phyloP scores from a whole-genome alignment of 1,140 invertebrate genomes.

The Augochlora pura region DNA sequence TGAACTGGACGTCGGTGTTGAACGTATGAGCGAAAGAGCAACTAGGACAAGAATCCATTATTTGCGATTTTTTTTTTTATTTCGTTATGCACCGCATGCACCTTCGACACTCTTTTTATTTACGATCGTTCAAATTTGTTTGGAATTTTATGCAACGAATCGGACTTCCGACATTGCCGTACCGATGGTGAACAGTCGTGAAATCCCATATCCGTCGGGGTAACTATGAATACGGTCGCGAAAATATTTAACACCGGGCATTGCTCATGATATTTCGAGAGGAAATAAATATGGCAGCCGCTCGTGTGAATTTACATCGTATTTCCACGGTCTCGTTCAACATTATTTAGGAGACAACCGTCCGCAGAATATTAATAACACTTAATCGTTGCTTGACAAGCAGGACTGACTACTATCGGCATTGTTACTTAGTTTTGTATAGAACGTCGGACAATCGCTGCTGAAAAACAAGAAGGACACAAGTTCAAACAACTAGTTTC shows the following conservation, averaged over 20 bases:
- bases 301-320: not conserved
- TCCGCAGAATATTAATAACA: not conserved
- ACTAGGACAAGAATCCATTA: not conserved
- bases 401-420: too few species aligned
- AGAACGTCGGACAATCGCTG: too few species aligned
- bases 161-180: conserved; percentile 32
- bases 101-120: conserved; percentile 14
- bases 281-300: conserved; percentile 8
- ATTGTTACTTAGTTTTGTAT: too few species aligned
- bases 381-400: too few species aligned
- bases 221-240: conserved; percentile 6
- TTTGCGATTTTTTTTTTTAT: not conserved
- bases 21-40: not conserved
- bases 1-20: not conserved
- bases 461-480: too few species aligned
- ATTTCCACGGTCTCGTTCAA: not conserved
- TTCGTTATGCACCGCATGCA: not conserved
- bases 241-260: conserved; percentile 29
- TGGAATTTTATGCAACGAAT: conserved; percentile 36
- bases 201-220: conserved; percentile 25
- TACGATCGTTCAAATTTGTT: conserved; percentile 17
- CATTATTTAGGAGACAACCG: not conserved
- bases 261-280: conserved; percentile 19
- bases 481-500: too few species aligned
- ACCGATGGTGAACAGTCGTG: conserved; percentile 30